Evolutionary conservation across 2,888 invertebrate species (phyloP), one percentile per base, ranked within the genome.

Genomic region (Leptura quadrifasciata): DNA sequence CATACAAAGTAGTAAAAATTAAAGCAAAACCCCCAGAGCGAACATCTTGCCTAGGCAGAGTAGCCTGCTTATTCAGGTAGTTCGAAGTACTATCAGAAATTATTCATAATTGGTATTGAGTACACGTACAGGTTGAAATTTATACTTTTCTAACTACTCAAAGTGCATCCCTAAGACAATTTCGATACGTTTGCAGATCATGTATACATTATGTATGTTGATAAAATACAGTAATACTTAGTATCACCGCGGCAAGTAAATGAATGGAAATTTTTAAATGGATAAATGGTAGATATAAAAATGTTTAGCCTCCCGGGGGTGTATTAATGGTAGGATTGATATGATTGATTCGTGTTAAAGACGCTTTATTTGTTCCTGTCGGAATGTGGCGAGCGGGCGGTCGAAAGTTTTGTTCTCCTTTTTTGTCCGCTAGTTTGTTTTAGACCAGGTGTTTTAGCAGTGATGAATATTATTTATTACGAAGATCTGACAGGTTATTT

Each of bases 401-500:
- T 71, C 71, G 64, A 71, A 65, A 39, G 52, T 69, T 63, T 21
- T 31, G 31, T 74, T 63, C 17, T 76, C 70, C 81, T 76, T 73
- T n/a, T 79, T 80, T 76, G 78, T 74, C 79, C 74, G 81, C 79
- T 47, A 83, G 83, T 84, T 84, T 84, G 83, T 84, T 84, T 83
- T 83, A 83, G 83, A 83, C 85, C 86, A 86, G 86, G 86, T 86
- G 85, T 83, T 84, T 83, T 81, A 74, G 80, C 82, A 75, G 82
- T 81, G 84, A 86, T 85, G 86, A 85, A 83, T 80, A 83, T 85
- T 86, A 86, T 86, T 86, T 85, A 86, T 86, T 85, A 84, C 82
- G 76, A 75, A 76, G 76, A 84, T 83, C 84, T 86, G 87, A 87
- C 87, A 86, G 88, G 88, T 86, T 86, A 87, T 87, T 88, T 86